Evolutionary conservation across 2,797 vertebrate genomes (phyloP), one percentile per base, ranked within the genome.

Genomic region (Esox masquinongy): DNA sequence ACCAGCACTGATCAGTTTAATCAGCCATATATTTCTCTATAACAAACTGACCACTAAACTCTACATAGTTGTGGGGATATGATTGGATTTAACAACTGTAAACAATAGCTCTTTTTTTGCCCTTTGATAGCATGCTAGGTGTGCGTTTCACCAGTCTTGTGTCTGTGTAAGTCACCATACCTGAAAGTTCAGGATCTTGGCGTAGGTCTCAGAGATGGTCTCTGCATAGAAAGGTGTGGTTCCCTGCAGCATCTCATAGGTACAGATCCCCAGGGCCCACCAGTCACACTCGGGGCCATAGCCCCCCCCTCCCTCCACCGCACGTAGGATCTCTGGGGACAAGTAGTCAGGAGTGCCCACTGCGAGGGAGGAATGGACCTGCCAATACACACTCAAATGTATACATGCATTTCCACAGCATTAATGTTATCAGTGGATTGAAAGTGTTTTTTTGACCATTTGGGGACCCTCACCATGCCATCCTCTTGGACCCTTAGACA

Each of bases 331-430:
- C 91, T 97, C 96, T 0, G 96, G 96, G 68, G 96, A 96, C 82
- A 97, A 86, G 85, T 97, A 97, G 72, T 97, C 95, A 0, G 96
- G 96, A 15, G 96, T 96, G 19, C 96, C 96, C 4, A 96, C 96
- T 0, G 94, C 96, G 66, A 96, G 82, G 0, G 94, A 90, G 0
- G 95, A 95, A 80, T 91, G 91, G 43, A 96, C 92, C 96, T 96
- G 88, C 4, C 56, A 70, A 22, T 9, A 53, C 29, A 71, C 50
- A 68, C 16, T 39, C 36, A 19, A 15, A 36, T 36, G 19, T 5
- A 14, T 31, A 29, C 61, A 22, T 2, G 61, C 50, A 69, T 43
- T 26, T 22, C 19, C 56, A 43, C 61, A 61, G 16, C 71, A 64
- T 24, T 64, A 64, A 3, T n/a, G 64, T 12, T 49, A 39, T 43